A percentile compares a stretch with the other conserved stretches of the same genome.
These are phyloP conservation scores for Ochlodes sylvanus DNA, from an alignment of 2,888 invertebrate species.

Conservation along the genomic window DNA sequence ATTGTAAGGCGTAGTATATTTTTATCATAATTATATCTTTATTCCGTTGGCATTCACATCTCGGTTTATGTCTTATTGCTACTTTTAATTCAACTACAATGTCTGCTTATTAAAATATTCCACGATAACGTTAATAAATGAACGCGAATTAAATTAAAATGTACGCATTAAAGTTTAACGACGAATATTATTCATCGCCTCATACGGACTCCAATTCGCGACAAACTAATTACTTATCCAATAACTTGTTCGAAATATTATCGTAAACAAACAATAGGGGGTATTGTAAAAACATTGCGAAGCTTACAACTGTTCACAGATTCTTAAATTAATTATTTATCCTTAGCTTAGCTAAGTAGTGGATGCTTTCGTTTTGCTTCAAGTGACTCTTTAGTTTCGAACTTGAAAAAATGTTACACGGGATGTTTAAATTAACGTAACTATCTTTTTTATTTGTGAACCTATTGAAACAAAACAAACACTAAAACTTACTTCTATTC, in stretches of 20 bases:
- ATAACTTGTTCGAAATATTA: constrained; percentile 31
- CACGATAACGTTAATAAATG: constrained; percentile 28
- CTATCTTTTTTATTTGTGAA: too few species aligned
- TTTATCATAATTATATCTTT: neutral
- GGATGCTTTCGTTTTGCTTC: too few species aligned
- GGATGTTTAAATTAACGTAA: too few species aligned
- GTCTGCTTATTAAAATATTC: constrained; percentile 23
- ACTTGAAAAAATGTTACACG: too few species aligned
- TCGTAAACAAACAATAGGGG: constrained; percentile 45
- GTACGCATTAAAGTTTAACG: constrained; percentile 33
- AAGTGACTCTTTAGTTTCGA: too few species aligned
- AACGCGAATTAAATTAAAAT: constrained; percentile 27
- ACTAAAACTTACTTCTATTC: too few species aligned
- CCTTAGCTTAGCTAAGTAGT: too few species aligned
- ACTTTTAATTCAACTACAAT: neutral
- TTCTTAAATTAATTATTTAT: too few species aligned
- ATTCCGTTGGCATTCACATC: neutral
- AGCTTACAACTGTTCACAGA: neutral
- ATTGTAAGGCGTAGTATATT: too few species aligned
- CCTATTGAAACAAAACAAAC: too few species aligned
- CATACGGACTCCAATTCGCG: constrained; percentile 30
- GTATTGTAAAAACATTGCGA: constrained; percentile 32
- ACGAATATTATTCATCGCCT: constrained; percentile 32
- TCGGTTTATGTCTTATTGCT: neutral
- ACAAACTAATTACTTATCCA: constrained; percentile 39